Evolutionary conservation across 1,140 invertebrate genomes (phyloP).

Genomic region (Amphibalanus amphitrite): DNA sequence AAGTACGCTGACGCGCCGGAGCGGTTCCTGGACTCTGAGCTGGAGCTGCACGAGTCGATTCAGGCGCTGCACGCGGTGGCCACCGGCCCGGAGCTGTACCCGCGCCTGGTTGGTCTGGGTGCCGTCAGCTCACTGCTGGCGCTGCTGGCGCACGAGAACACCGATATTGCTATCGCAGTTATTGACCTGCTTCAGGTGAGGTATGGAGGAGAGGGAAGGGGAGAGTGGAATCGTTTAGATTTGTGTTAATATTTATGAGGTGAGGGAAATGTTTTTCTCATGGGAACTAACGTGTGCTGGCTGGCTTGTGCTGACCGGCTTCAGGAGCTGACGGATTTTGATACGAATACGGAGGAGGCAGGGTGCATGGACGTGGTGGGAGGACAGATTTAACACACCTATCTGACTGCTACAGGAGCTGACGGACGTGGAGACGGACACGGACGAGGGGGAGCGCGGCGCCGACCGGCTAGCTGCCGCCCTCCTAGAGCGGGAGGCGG

Average conservation of each 20-base stretch:
- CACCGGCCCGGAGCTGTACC: slow-evolving; percentile 89
- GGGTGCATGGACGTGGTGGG: too few species aligned
- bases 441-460: slow-evolving; percentile 74
- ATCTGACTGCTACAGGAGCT: slow-evolving; percentile 32
- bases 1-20: slow-evolving; percentile 95
- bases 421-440: slow-evolving; percentile 79
- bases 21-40: slow-evolving; percentile 97
- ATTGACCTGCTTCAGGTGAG: slow-evolving; percentile 50
- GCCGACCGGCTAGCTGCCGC: slow-evolving; percentile 56
- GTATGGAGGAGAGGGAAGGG: too few species aligned
- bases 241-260: too few species aligned
- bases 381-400: too few species aligned
- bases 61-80: slow-evolving; percentile 87
- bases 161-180: slow-evolving; percentile 69
- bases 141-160: slow-evolving; percentile 90
- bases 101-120: slow-evolving; percentile 70
- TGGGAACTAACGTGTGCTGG: too few species aligned
- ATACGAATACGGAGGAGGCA: too few species aligned
- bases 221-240: too few species aligned
- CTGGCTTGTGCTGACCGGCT: too few species aligned
- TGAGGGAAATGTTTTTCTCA: too few species aligned
- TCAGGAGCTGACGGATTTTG: too few species aligned
- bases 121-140: slow-evolving; percentile 80
- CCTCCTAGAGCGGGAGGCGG: slow-evolving; percentile 71
- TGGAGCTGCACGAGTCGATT: slow-evolving; percentile 80